Percentiles rank a stretch among this genome's conserved stretches.
Evolutionary conservation across 2,113 vertebrate genomes (phyloP).

Genomic region (Galemys pyrenaicus): DNA sequence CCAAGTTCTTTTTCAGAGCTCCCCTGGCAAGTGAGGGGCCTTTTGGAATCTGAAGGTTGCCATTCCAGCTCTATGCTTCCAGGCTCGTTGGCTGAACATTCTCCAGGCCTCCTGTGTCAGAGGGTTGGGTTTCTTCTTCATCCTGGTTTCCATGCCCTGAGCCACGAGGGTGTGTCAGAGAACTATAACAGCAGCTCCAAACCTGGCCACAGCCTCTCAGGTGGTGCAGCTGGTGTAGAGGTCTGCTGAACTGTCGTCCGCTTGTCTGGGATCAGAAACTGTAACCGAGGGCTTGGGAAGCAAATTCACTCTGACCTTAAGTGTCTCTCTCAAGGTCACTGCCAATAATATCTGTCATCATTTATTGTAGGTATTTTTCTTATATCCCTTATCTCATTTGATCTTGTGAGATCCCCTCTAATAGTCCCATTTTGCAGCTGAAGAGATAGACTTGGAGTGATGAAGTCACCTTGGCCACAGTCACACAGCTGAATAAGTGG

Average conservation of each 20-base stretch:
- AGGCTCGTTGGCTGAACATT: neutral
- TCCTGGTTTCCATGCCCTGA: neutral
- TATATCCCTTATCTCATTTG: neutral
- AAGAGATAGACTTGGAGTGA: neutral
- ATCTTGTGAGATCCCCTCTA: neutral
- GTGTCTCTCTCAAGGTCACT: constrained; percentile 38
- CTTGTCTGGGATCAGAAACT: neutral
- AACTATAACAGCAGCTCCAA: neutral
- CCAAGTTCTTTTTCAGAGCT: neutral
- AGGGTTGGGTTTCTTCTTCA: neutral
- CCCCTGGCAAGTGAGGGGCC: neutral
- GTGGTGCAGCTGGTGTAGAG: neutral
- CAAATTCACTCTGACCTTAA: constrained; percentile 63
- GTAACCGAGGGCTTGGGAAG: neutral
- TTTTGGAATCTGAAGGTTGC: neutral
- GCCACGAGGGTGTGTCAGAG: neutral
- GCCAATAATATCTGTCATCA: neutral
- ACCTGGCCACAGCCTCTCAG: neutral
- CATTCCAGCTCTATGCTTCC: neutral
- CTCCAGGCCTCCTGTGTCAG: neutral
- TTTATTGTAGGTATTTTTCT: neutral
- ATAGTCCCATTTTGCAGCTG: neutral
- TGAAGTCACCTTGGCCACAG: neutral
- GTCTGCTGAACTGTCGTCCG: neutral
- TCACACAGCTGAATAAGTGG: neutral